phyloP scores from a whole-genome alignment of 2,797 vertebrate species.

The Emydoidea blandingii region DNA sequence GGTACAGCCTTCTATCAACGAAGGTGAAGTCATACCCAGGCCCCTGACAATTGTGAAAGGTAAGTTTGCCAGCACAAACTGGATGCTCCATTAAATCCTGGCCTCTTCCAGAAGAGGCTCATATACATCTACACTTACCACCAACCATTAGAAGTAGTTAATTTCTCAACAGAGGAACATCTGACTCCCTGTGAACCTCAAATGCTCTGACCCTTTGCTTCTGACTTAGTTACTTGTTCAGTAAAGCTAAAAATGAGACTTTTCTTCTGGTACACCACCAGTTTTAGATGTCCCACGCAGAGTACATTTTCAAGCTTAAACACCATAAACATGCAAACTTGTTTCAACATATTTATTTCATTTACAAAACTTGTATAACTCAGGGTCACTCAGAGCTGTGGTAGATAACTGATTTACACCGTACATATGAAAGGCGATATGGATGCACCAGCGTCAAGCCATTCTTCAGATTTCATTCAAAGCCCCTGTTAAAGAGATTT shows the following conservation, averaged over 20 bases:
- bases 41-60: not conserved
- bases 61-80: not conserved
- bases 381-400: rapidly evolving
- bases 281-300: not conserved
- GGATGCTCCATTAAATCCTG: not conserved
- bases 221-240: not conserved
- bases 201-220: not conserved
- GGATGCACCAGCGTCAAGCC: rapidly evolving
- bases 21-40: not conserved
- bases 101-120: not conserved
- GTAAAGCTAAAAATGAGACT: not conserved
- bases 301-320: rapidly evolving
- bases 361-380: not conserved
- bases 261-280: not conserved
- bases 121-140: not conserved
- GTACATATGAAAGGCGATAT: rapidly evolving
- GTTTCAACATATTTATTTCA: not conserved
- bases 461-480: conserved; percentile 20
- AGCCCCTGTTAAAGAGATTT: conserved; percentile 23
- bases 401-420: not conserved
- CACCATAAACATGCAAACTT: not conserved
- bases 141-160: not conserved
- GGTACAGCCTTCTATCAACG: not conserved
- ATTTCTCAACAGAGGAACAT: not conserved
- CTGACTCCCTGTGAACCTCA: not conserved